Evolutionary conservation across 2,888 invertebrate genomes (phyloP), one percentile per base, ranked within the genome.

Genomic region (Melieria picta): DNA sequence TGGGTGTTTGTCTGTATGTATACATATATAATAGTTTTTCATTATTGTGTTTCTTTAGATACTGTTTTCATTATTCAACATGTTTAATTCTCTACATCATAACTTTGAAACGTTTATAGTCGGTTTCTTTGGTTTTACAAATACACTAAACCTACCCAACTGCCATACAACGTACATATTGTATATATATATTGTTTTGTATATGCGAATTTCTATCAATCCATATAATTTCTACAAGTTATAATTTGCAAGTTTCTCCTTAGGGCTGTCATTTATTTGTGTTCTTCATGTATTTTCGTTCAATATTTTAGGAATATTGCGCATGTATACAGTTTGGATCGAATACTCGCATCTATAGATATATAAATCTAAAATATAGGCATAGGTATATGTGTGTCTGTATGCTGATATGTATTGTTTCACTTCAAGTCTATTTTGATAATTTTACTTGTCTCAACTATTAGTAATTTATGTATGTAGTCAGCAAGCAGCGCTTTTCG

Each of bases 331-430:
- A 30, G 30, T 30, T 30, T 30, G 30, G 30, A 30, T 30, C 30
- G 30, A 30, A 30, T 30, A 30, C 30, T 30, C 30, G 30, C 30
- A 30, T 30, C 30, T 30, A 30, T 30, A 30, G 1, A 30, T 30
- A 30, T 30, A 30, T 30, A 30, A 30, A 60, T 60, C 13, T 13
- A 45, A 43, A 11, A 13, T 60, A 43, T 60, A 45, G 7, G 30
- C 61, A 65, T 68, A 71, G 71, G 42, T 61, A 68, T 58, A 71
- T 61, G 45, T 70, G 62, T 72, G 67, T 73, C 56, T 76, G 72
- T 77, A 79, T 79, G 77, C 79, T 81, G 82, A 84, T 83, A 82
- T 83, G 81, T 80, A 81, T 83, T 79, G 80, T 81, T 84, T 77
- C 77, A 69, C 74, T 78, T 83, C 80, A 84, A 84, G 84, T 84